Percentiles rank a stretch among this genome's conserved stretches.
These are phyloP conservation scores for Phaethon lepturus DNA, from an alignment of 2,113 vertebrate genomes.

Conservation along the genomic window DNA sequence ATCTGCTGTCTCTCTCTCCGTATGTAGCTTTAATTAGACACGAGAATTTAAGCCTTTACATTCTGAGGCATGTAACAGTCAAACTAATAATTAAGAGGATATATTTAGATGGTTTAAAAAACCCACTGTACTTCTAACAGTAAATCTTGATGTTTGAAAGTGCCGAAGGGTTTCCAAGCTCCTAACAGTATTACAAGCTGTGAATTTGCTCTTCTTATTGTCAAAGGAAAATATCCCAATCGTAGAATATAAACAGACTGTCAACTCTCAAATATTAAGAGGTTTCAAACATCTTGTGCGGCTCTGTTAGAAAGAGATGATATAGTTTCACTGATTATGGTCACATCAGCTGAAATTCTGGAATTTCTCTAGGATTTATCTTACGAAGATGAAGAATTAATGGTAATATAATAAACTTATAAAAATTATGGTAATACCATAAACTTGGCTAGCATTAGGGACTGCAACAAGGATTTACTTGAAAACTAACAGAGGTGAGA, in stretches of 20 bases:
- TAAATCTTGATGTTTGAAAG: constrained; percentile 23
- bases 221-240: constrained; percentile 24
- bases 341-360: not conserved
- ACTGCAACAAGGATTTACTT: not conserved
- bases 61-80: constrained; percentile 28
- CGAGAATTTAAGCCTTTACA: constrained; percentile 46
- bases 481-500: not conserved
- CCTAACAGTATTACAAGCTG: not conserved
- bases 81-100: constrained; percentile 60
- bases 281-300: not conserved
- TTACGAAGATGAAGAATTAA: not conserved
- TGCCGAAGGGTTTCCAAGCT: not conserved
- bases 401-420: not conserved
- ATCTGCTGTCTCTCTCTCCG: not conserved
- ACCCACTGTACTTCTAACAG: constrained; percentile 19
- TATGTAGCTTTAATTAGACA: constrained; percentile 25
- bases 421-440: too few species aligned
- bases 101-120: constrained; percentile 55
- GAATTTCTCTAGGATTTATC: not conserved
- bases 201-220: constrained; percentile 19
- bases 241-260: not conserved
- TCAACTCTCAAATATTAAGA: not conserved
- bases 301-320: not conserved
- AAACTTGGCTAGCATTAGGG: not conserved
- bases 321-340: not conserved